Conservation (phyloP, 2,888 invertebrate species). For the Scaptomyza tumidula region DNA sequence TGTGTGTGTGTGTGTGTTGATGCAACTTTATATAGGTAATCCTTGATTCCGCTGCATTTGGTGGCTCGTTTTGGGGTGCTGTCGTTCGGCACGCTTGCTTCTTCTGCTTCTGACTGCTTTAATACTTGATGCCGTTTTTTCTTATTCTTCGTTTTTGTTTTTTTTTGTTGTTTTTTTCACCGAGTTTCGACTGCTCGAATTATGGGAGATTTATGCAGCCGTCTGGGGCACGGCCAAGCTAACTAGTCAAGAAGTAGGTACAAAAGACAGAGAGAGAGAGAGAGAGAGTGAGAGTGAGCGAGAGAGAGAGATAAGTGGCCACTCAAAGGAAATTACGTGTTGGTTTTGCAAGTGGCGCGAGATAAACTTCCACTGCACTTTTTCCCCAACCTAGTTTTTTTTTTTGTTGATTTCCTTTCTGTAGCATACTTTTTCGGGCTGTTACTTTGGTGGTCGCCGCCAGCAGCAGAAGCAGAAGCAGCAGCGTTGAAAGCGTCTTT, state of each 20-base stretch:
- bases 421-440: conserved; percentile 39
- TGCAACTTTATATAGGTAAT: conserved; percentile 52
- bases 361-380: conserved; percentile 59
- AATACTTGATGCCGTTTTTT: conserved; percentile 50
- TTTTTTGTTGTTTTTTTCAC: conserved; percentile 6
- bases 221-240: conserved; percentile 51
- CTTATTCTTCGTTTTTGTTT: neutral
- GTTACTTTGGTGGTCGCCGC: conserved; percentile 24
- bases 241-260: conserved; percentile 48
- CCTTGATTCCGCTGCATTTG: conserved; percentile 70
- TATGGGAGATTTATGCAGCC: conserved; percentile 72
- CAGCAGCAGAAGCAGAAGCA: conserved; percentile 11
- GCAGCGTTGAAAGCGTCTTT: conserved; percentile 32
- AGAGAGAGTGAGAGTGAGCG: neutral
- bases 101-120: conserved; percentile 30
- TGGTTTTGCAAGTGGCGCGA: conserved; percentile 63
- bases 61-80: conserved; percentile 58
- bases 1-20: conserved; percentile 13
- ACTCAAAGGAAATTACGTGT: conserved; percentile 72
- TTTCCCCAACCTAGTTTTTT: conserved; percentile 16
- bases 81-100: conserved; percentile 44
- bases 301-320: conserved; percentile 62
- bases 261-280: neutral
- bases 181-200: conserved; percentile 53
- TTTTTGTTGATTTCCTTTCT: conserved; percentile 17